Base-by-base conservation (phyloP, 2,113 vertebrate genomes). In the Podilymbus podiceps region DNA sequence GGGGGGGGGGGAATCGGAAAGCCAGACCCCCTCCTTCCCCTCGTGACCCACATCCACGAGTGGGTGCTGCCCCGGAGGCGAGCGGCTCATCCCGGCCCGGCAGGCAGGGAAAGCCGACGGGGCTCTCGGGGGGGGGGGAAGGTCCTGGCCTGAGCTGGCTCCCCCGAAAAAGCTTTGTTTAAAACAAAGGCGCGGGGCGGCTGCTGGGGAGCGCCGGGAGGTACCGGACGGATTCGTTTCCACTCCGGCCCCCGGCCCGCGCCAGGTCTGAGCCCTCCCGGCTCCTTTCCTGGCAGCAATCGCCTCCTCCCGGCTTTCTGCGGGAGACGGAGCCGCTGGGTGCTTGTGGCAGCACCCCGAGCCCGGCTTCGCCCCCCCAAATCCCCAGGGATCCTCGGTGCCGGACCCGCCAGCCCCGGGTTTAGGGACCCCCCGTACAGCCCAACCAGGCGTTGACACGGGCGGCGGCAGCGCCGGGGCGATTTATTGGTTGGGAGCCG, bases 141-240 rank as follows among this genome's bases (percentile, higher is more conserved):
- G 5, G 38, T 85, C 76, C 76, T 5, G 28, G 40, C 62, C 74
- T 60, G 73, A 69, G 73, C 55, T 53, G 85, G 73, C 67, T 88
- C 77, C 85, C 64, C 68, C n/a, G 6, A 42, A 23, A 49, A 88
- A 85, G 67, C 94, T 97, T 97, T 94, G 95, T 97, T 80, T 79
- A 96, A 95, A 88, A 95, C 95, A 97, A 97, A 96, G 85, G 62
- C 50, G 44, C 74, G 91, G 78, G 56, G 50, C 40, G 42, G 81
- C 87, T 55, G 55, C 64, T 53, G 62, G 94, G 95, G 95, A 93
- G 49, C 18, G 55, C 66, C 44, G 19, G 85, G 96, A 96, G 95
- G 90, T 92, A 94, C 89, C 46, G 89, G 44, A 23, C 66, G 24
- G 66, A 80, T 95, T 90, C 12, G 8, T 63, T 89, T 83, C 59